Conservation (phyloP, 2,113 vertebrate species). For the Epinephelus lanceolatus region DNA sequence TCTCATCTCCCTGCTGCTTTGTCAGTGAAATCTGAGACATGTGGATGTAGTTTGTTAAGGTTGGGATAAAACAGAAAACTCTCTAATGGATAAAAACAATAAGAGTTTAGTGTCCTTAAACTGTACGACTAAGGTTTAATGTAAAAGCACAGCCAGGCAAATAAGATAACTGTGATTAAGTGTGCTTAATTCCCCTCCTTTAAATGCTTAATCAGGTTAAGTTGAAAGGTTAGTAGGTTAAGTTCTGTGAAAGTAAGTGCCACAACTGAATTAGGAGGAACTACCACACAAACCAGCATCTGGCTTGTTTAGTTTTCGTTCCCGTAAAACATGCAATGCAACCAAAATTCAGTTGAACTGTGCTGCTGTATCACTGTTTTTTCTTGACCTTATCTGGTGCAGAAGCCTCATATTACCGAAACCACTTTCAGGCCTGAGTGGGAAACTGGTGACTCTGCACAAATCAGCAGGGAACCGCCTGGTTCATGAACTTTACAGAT, state of each 20-base stretch:
- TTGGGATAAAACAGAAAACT: neutral
- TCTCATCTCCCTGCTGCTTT: constrained; percentile 49
- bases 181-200: neutral
- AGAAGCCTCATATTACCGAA: constrained; percentile 18
- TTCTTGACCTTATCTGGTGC: neutral
- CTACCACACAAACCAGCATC: neutral
- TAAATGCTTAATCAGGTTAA: neutral
- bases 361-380: constrained; percentile 1
- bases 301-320: neutral
- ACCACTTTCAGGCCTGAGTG: neutral
- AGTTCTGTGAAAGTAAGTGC: neutral
- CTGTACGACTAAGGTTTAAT: neutral
- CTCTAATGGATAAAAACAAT: neutral
- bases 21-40: constrained; percentile 61
- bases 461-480: constrained; percentile 3
- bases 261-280: neutral
- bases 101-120: neutral
- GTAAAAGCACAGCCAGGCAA: neutral
- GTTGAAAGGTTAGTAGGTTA: neutral
- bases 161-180: neutral
- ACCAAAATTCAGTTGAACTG: neutral
- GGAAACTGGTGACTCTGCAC: neutral
- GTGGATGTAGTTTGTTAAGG: constrained; percentile 8
- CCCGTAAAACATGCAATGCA: neutral
- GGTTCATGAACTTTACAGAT: constrained; percentile 8